Percentiles rank a stretch among this genome's conserved stretches.
Evolutionary conservation across 1,140 invertebrate genomes (phyloP).

Genomic region (Drosophila trapezifrons): DNA sequence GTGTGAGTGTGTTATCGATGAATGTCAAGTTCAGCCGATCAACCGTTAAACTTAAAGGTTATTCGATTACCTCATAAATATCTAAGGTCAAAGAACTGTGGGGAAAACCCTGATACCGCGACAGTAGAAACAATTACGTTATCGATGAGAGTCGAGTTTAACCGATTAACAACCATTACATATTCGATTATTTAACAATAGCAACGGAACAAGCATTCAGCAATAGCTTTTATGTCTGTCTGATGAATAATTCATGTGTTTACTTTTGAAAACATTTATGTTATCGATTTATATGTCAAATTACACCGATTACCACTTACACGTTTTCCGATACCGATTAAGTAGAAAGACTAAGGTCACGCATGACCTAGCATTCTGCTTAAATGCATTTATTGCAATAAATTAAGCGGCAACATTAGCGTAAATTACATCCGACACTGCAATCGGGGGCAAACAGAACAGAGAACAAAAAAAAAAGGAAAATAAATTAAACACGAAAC

Average conservation of each 20-base stretch:
- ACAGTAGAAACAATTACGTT: neutral
- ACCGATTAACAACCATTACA: neutral
- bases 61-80: neutral
- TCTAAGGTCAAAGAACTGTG: neutral
- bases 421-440: slow-evolving; percentile 37
- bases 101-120: no score
- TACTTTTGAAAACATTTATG: neutral
- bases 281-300: neutral
- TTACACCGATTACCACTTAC: neutral
- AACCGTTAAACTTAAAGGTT: neutral
- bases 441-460: slow-evolving; percentile 6
- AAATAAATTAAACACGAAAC: slow-evolving; percentile 19
- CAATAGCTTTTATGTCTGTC: neutral
- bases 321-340: neutral
- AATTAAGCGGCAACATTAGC: slow-evolving; percentile 39
- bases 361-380: neutral
- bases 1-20: slow-evolving; percentile 5
- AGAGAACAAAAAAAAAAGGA: neutral
- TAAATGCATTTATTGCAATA: slow-evolving; percentile 44
- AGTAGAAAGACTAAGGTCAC: neutral
- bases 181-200: neutral
- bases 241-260: neutral
- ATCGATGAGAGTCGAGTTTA: neutral
- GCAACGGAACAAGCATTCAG: neutral
- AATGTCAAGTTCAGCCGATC: slow-evolving; percentile 22